These are phyloP conservation scores for Chaetogeoica ovagalla DNA, from an alignment of 2,888 invertebrate species.

Conservation along the genomic window DNA sequence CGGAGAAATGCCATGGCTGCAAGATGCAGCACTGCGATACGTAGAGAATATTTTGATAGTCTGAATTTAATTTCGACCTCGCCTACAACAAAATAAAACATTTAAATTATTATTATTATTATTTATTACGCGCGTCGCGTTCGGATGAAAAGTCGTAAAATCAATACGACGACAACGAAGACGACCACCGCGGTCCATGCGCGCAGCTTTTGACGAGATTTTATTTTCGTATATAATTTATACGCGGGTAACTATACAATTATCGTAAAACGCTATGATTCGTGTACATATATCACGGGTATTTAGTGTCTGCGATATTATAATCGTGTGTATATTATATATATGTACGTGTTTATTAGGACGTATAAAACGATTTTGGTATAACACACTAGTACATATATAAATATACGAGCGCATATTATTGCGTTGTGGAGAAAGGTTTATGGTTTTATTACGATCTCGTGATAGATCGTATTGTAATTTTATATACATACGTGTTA, in stretches of 20 bases:
- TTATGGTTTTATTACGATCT: conserved; percentile 24
- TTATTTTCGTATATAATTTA: too few species aligned
- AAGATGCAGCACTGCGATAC: too few species aligned
- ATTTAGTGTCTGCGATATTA: not conserved
- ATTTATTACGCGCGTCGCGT: too few species aligned
- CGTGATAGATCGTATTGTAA: not conserved
- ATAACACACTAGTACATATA: too few species aligned
- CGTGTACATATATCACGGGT: too few species aligned
- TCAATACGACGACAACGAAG: not conserved
- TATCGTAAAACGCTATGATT: too few species aligned
- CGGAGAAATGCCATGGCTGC: too few species aligned
- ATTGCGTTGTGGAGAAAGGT: not conserved
- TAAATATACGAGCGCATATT: not conserved
- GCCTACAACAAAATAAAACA: not conserved
- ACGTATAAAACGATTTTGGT: not conserved
- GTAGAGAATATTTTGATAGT: too few species aligned
- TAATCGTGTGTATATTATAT: not conserved
- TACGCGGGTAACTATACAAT: too few species aligned
- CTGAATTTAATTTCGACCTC: conserved; percentile 5
- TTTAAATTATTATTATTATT: not conserved
- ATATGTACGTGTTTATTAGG: not conserved
- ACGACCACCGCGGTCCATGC: too few species aligned
- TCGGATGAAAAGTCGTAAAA: conserved; percentile 17
- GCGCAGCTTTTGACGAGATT: too few species aligned
- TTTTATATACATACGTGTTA: conserved; percentile 1